phyloP scores from a whole-genome alignment of 2,888 invertebrate genomes.

The Drosophila mercatorum region DNA sequence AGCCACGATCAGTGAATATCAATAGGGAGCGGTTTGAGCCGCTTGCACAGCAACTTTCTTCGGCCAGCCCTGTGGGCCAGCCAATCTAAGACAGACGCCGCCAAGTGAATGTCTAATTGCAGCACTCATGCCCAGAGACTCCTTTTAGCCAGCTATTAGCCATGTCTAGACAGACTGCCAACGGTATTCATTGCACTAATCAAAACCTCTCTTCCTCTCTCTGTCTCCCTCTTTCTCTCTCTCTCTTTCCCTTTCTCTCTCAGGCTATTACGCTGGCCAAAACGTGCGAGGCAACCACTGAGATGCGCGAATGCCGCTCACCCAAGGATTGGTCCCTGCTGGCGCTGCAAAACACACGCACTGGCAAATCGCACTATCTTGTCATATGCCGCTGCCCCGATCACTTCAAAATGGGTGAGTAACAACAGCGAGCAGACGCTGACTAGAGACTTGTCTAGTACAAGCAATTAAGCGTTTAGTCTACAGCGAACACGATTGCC shows the following conservation, averaged over 20 bases:
- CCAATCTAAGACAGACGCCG: constrained; percentile 23
- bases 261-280: constrained; percentile 94
- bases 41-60: constrained; percentile 45
- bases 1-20: constrained; percentile 39
- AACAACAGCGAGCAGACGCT: not conserved
- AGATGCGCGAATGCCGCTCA: constrained; percentile 94
- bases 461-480: not conserved
- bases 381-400: constrained; percentile 96
- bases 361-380: constrained; percentile 96
- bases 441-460: not conserved
- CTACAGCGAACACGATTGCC: not conserved
- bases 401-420: constrained; percentile 92
- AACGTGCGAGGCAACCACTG: constrained; percentile 96
- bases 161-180: constrained; percentile 54
- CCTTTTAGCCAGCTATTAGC: constrained; percentile 32
- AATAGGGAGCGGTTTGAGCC: constrained; percentile 3
- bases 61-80: constrained; percentile 44
- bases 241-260: not conserved
- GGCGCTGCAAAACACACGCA: constrained; percentile 95
- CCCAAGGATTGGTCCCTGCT: constrained; percentile 96
- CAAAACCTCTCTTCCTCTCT: constrained; percentile 12
- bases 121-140: constrained; percentile 4
- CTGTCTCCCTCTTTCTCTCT: not conserved
- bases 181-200: constrained; percentile 18
- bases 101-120: constrained; percentile 73